Base-by-base conservation (phyloP, 2,113 vertebrate genomes). In the Columba livia region DNA sequence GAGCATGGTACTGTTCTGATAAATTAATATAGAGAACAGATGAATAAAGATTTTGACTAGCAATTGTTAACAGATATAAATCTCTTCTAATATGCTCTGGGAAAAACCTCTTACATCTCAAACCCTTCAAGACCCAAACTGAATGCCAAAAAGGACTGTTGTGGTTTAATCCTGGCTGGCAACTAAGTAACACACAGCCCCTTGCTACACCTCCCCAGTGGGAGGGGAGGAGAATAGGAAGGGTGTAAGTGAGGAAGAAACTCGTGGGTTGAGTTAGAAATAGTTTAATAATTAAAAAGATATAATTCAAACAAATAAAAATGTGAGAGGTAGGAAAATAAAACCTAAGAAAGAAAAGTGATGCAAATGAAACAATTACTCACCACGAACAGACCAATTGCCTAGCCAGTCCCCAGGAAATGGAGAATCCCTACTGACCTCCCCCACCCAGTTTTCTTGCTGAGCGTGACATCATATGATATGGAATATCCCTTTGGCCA, bases 341-440 rank as follows among this genome's bases (percentile, higher is more conserved):
- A 51, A 72, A 29, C 7, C 48, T 24, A 50, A 32, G 32, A 64
- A 48, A 69, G 32, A 25, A 12, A 47, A 65, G 34, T 34, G 15
- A 80, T 65, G 10, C 34, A 57, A 25, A 57, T 42, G 12, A 34
- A 66, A 66, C 10, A 57, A 9, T 29, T 88, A 10, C 34, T 72
- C 15, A 21, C 31, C 14, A 14, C 26, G 20, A 50, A 50, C 48
- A 23, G 48, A 50, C 10, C 11, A 24, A 50, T 50, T 50, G 48
- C 36, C 7, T 12, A 83, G 31, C 12, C 47, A 42, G 12, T 36
- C 20, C 15, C 40, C 0, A 1, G 26, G 40, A 13, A 31, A 31
- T 1, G 4, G 1, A 24, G 6, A 4, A 19, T 34, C 10, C 3
- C 4, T 50, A 12, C 48, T 24, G 23, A 50, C 25, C 48, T 50